Conservation (phyloP, 2,797 vertebrate species). For the Antrozous pallidus region DNA sequence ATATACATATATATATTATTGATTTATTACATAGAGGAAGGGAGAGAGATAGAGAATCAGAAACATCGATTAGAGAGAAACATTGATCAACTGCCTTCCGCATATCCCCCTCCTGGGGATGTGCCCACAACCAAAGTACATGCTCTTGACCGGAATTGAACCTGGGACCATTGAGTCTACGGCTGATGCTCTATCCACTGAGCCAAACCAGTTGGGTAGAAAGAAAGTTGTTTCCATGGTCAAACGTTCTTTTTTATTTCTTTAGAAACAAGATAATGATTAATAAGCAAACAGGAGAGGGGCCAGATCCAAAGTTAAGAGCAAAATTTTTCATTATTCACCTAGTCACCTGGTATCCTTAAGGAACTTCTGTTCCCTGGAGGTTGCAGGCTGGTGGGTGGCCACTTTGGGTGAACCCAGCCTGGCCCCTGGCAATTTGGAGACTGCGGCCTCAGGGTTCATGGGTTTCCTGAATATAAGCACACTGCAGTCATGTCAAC, state of each 20-base stretch:
- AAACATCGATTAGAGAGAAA: too few relatives aligned
- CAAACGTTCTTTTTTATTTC: neutral
- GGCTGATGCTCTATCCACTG: too few relatives aligned
- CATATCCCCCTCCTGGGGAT: too few relatives aligned
- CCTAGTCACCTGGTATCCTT: neutral
- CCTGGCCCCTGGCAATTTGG: neutral
- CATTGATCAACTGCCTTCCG: too few relatives aligned
- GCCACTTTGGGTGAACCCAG: neutral
- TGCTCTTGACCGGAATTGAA: too few relatives aligned
- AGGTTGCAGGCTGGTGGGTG: neutral
- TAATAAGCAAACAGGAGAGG: neutral
- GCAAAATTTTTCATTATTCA: neutral
- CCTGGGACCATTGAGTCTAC: too few relatives aligned
- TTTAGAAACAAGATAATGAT: slow-evolving; percentile 23
- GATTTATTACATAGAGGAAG: too few relatives aligned
- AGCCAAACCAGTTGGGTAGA: too few relatives aligned
- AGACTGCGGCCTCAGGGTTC: neutral
- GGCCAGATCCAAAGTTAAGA: neutral
- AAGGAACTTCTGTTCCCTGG: neutral
- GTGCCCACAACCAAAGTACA: too few relatives aligned
- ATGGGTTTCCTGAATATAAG: neutral
- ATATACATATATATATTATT: too few relatives aligned
- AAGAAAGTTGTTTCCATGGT: neutral
- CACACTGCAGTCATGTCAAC: neutral
- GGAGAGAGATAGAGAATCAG: too few relatives aligned